These are phyloP conservation scores for Peromyscus eremicus DNA, from an alignment of 2,797 vertebrate species.

Conservation along the genomic window DNA sequence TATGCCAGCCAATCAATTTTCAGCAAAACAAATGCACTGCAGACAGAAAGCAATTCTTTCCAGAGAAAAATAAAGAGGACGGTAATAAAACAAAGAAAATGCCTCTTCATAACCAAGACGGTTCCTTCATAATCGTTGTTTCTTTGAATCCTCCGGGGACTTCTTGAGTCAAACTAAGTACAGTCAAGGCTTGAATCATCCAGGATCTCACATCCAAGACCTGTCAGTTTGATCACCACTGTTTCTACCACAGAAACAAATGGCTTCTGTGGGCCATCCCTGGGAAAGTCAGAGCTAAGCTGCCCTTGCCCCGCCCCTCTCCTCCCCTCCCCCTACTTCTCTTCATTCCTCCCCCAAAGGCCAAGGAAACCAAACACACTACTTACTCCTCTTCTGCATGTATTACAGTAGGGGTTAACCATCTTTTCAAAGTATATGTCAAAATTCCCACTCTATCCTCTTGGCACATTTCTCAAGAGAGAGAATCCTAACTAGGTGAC, in stretches of 20 bases:
- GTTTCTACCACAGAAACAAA: slow-evolving; percentile 49
- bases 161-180: slow-evolving; percentile 50
- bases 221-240: slow-evolving; percentile 33
- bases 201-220: background rate
- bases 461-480: background rate
- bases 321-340: accelerated
- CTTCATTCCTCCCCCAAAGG: background rate
- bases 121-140: background rate
- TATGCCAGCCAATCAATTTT: background rate
- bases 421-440: background rate
- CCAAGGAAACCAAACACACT: background rate
- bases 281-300: background rate
- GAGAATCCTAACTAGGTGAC: background rate
- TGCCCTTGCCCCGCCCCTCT: background rate
- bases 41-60: slow-evolving; percentile 46
- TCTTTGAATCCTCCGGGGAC: slow-evolving; percentile 32
- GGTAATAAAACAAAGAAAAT: slow-evolving; percentile 24
- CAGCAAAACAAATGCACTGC: background rate
- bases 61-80: slow-evolving; percentile 34
- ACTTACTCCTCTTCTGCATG: background rate
- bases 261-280: background rate
- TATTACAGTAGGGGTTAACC: background rate
- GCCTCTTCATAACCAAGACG: background rate
- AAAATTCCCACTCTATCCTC: background rate
- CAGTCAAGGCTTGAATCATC: background rate